Evolutionary conservation across 2,888 invertebrate species (phyloP), one percentile per base, ranked within the genome.

Genomic region (Latrodectus elegans): DNA sequence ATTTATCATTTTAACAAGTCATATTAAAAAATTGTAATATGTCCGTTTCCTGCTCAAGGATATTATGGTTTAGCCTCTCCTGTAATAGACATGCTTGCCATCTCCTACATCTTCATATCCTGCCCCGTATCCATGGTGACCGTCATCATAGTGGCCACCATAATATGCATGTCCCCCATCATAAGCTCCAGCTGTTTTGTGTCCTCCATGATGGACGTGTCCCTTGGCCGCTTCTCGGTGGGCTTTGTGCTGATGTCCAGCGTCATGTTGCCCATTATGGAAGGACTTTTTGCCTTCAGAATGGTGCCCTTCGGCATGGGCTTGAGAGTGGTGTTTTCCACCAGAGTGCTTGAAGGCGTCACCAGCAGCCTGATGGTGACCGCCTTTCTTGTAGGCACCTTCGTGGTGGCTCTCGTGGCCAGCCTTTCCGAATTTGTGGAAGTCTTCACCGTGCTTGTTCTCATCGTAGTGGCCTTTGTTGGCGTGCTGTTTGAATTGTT

Each of bases 391-490:
- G 72, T 71, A 80, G 10, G 51, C 79, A 0, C 76, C 84, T 51
- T 82, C 86, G 38, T 79, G 65, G 68, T 89, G 68, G 60, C 73
- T 79, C 9, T 83, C 84, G 10, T 86, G 68, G 11, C 83, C 77
- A 17, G 83, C 64, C 22, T 85, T 84, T 15, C 89, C 89, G 71
- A 84, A 85, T 55, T 85, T 85, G 79, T 85, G 85, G 80, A 80
- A 89, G 72, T 89, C 79, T 52, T 65, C 22, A 11, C 87, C 87
- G 52, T 89, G 78, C 8, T 89, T 82, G 68, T 83, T 79, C 15
- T 89, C 80, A 55, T 87, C 81, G 60, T 82, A 87, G 15, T 89
- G 81, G 15, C 78, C 87, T 17, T 87, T 87, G 73, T 83, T 86
- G 53, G 82, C 67, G 67, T 87, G 72, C 26, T 87, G 80, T 49